Conservation (phyloP, 2,113 vertebrate species). For the Dasyurus viverrinus region DNA sequence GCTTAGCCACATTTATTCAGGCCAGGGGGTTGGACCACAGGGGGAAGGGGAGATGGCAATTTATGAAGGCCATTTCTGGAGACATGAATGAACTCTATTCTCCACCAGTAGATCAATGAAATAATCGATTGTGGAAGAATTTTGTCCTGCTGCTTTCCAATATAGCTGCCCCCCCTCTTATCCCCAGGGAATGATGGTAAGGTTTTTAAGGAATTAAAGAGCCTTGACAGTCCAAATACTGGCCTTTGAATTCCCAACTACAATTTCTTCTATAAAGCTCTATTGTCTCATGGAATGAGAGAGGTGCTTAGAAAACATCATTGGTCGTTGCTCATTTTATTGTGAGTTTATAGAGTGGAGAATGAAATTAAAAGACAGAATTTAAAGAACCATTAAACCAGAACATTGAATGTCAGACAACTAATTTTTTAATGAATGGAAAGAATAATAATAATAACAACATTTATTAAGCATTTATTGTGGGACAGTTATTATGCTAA, state of each 20-base stretch:
- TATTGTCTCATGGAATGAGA: not conserved
- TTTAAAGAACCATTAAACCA: not conserved
- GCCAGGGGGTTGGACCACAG: not conserved
- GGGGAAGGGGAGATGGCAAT: not conserved
- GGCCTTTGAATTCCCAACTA: not conserved
- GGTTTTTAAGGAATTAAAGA: not conserved
- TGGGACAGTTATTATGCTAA: not conserved
- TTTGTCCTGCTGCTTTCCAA: not conserved
- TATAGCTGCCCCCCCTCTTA: not conserved
- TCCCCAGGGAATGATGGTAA: not conserved
- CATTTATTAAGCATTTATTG: not conserved
- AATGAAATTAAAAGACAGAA: not conserved
- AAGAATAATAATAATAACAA: not conserved
- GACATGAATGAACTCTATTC: not conserved
- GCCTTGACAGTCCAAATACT: not conserved
- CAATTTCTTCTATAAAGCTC: not conserved
- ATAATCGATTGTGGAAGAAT: not conserved
- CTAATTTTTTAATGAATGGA: not conserved
- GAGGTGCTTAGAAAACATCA: not conserved
- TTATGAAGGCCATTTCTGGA: not conserved
- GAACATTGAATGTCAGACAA: not conserved
- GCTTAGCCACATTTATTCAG: not conserved
- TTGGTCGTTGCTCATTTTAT: not conserved
- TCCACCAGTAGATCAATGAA: not conserved
- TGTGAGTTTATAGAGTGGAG: not conserved